Evolutionary conservation across 2,888 invertebrate species (phyloP).

Genomic region (Antitype chi): DNA sequence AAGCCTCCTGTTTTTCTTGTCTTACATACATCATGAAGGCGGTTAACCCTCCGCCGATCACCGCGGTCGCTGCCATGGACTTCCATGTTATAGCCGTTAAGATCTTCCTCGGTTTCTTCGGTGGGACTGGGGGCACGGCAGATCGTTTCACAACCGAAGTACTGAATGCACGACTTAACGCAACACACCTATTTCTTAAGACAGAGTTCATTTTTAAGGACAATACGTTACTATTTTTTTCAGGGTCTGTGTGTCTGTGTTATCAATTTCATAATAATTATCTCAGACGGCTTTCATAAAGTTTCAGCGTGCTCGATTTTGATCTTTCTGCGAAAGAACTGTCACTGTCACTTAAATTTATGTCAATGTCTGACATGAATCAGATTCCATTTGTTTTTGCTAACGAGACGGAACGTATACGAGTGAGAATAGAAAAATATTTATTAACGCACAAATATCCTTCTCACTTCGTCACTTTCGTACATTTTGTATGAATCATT

Average conservation of each 20-base stretch:
- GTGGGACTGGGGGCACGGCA: conserved; percentile 80
- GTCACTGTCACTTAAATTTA: conserved; percentile 17
- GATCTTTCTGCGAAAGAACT: conserved; percentile 8
- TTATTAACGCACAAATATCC: too few species aligned
- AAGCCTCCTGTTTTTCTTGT: conserved; percentile 94
- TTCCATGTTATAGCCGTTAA: conserved; percentile 96
- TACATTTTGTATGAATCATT: not conserved
- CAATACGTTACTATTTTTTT: conserved; percentile 29
- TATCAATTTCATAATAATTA: conserved; percentile 63
- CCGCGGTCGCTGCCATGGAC: conserved; percentile 92
- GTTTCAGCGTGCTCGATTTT: conserved; percentile 40
- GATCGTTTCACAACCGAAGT: conserved; percentile 79
- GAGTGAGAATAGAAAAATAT: too few species aligned
- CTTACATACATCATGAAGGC: conserved; percentile 95
- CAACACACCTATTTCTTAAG: conserved; percentile 73
- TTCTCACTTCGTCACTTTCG: too few species aligned
- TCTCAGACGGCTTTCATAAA: not conserved
- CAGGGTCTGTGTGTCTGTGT: conserved; percentile 42
- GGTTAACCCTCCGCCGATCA: conserved; percentile 92
- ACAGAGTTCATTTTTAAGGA: conserved; percentile 80
- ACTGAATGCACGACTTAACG: conserved; percentile 77
- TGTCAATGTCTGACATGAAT: conserved; percentile 7
- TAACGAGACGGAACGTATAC: not conserved
- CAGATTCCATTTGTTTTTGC: not conserved
- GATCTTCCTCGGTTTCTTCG: conserved; percentile 76